Evolutionary conservation across 2,888 invertebrate genomes (phyloP).

Genomic region (Argyresthia albistria): DNA sequence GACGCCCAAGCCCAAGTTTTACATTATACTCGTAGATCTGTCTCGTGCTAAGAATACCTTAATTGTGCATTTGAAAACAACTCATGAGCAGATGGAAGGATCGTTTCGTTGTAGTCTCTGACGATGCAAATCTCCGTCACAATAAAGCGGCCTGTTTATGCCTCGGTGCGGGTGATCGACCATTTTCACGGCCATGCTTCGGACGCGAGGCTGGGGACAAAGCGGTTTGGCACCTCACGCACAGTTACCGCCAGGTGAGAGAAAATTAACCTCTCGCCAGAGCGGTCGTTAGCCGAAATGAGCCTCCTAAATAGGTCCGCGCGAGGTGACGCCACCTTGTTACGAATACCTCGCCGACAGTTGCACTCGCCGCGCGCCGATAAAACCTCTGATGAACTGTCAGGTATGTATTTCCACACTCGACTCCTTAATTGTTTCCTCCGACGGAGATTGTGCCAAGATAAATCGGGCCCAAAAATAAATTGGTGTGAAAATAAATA

Average conservation of each 20-base stretch:
- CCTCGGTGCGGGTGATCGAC: slow-evolving; percentile 44
- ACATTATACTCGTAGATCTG: too few relatives aligned
- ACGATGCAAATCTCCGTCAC: too few relatives aligned
- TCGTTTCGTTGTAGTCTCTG: too few relatives aligned
- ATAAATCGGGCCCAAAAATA: neutral
- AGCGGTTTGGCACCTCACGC: slow-evolving; percentile 21
- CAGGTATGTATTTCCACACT: slow-evolving; percentile 28
- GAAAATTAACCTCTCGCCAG: slow-evolving; percentile 53
- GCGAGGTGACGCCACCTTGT: slow-evolving; percentile 38
- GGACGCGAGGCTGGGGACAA: slow-evolving; percentile 2
- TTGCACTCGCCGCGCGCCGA: slow-evolving; percentile 21
- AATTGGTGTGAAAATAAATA: neutral
- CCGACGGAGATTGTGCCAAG: neutral
- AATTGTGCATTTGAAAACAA: too few relatives aligned
- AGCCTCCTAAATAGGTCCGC: slow-evolving; percentile 37
- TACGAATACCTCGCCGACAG: slow-evolving; percentile 36
- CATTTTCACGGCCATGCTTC: slow-evolving; percentile 47
- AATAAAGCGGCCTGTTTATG: slow-evolving; percentile 38
- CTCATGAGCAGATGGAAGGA: too few relatives aligned
- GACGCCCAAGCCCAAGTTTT: too few relatives aligned
- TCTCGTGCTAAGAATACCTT: too few relatives aligned
- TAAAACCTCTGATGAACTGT: slow-evolving; percentile 46
- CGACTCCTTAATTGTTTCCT: slow-evolving; percentile 23
- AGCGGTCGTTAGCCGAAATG: slow-evolving; percentile 40
- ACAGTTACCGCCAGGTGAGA: slow-evolving; percentile 58